A percentile compares a stretch with the other conserved stretches of the same genome.
Conservation (phyloP, 2,888 invertebrate genomes). For the Antheraea assamensis region DNA sequence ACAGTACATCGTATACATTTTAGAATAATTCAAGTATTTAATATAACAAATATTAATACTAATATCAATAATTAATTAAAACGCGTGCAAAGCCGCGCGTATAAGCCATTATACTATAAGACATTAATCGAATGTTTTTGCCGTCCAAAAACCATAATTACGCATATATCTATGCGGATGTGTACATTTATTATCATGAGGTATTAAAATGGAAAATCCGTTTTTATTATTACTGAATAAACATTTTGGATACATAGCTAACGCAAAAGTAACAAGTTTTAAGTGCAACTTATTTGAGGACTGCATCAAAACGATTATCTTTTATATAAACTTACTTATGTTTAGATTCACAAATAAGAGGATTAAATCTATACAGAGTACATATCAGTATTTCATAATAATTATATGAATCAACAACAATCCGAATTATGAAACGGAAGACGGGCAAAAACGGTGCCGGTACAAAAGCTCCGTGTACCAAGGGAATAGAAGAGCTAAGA, state of each 20-base stretch:
- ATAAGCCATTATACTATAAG: not conserved
- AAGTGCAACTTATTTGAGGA: not conserved
- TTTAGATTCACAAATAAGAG: constrained; percentile 1
- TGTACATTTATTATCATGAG: not conserved
- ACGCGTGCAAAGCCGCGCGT: too few relatives aligned
- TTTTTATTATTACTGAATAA: not conserved
- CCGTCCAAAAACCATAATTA: not conserved
- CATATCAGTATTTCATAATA: constrained; percentile 7
- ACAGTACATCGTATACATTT: too few relatives aligned
- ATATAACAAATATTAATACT: too few relatives aligned
- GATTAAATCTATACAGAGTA: not conserved
- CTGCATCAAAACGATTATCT: not conserved
- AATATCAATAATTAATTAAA: too few relatives aligned
- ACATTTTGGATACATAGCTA: not conserved
- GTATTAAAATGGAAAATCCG: not conserved
- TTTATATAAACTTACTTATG: not conserved
- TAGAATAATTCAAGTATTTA: too few relatives aligned
- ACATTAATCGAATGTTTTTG: not conserved
- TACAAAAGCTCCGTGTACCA: constrained; percentile 33
- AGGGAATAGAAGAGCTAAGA: constrained; percentile 41
- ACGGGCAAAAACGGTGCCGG: constrained; percentile 24
- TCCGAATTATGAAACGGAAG: constrained; percentile 11
- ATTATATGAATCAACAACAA: constrained; percentile 13
- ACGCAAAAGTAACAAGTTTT: not conserved
- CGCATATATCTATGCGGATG: not conserved